Base-by-base conservation (phyloP, 1,140 invertebrate genomes). In the Panulirus ornatus region DNA sequence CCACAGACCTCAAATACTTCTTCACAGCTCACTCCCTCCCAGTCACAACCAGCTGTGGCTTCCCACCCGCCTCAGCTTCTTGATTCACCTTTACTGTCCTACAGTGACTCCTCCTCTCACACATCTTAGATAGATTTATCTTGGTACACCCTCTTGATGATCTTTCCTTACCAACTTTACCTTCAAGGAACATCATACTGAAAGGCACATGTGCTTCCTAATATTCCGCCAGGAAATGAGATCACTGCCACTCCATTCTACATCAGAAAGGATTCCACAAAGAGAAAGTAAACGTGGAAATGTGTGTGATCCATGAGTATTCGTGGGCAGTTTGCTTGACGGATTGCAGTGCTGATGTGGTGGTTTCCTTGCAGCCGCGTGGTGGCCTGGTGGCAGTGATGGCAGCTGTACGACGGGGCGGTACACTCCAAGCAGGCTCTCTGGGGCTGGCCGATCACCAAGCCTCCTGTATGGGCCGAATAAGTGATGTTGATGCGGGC, bases 321-420 rank as follows among this genome's bases (percentile, higher is more conserved):
- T 66, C 58, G 58, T 66, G 58, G 58, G 58, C 58, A 66, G n/a
- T 66, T 14, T 66, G 58, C n/a, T 19, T 27, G 58, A 70, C 63
- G 30, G n/a, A 54, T 19, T 82, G n/a, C 40, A 51, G 79, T 88
- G 78, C 88, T 89, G 79, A 89, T 83, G 81, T 89, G 76, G 70
- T 89, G 79, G 79, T 89, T 88, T 89, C 88, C 66, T 89, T 89
- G 88, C 88, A 89, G 88, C 81, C 87, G 81, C 79, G 79, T 75
- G 70, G 70, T 63, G 88, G 66, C 9, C 79, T 89, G 70, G 76
- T 70, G 47, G 44, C 70, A 40, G 84, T 51, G 78, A 44, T 51
- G 71, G 71, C 70, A 76, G 70, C 70, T 36, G 84, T 86, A 11
- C 66, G 66, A 16, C 63, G 88, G 70, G 27, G 88, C 71, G 54